A percentile compares a stretch with the other conserved stretches of the same genome.
Evolutionary conservation across 1,140 invertebrate species (phyloP).

Genomic region (Lordiphosa stackelbergi): DNA sequence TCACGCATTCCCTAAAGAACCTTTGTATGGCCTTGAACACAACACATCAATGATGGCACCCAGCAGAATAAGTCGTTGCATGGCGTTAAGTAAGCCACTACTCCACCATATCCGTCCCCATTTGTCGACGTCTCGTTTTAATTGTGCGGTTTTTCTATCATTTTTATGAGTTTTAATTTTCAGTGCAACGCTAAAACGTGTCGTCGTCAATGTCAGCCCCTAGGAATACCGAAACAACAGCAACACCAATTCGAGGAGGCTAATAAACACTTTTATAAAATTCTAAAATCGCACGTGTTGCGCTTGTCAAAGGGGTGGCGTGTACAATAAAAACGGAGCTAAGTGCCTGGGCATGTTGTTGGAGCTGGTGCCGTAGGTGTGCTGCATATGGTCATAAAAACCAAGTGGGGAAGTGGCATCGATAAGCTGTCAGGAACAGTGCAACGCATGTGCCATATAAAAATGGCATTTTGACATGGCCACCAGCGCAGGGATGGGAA

Average conservation of each 20-base stretch:
- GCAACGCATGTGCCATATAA: constrained; percentile 51
- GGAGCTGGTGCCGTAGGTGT: constrained; percentile 21
- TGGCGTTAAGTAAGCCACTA: background rate
- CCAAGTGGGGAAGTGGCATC: constrained; percentile 39
- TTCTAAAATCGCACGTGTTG: constrained; percentile 70
- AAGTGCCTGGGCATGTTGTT: constrained; percentile 64
- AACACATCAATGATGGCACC: constrained; percentile 14
- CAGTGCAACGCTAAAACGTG: constrained; percentile 63
- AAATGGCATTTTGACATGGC: constrained; percentile 55
- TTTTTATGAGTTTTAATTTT: constrained; percentile 68
- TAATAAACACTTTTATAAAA: constrained; percentile 72
- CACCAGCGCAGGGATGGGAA: constrained; percentile 17
- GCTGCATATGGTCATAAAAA: constrained; percentile 45
- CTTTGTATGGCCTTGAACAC: constrained; percentile 19
- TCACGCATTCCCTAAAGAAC: background rate
- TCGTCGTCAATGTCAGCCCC: constrained; percentile 54
- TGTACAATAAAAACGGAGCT: constrained; percentile 57
- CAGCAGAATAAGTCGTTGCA: constrained; percentile 3
- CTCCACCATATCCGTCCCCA: constrained; percentile 7
- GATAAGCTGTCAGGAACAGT: constrained; percentile 52
- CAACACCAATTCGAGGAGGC: constrained; percentile 40
- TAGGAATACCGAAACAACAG: constrained; percentile 1
- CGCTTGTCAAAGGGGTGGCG: constrained; percentile 63
- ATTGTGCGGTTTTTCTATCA: constrained; percentile 61
- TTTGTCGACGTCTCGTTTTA: constrained; percentile 37